Percentiles rank a stretch among this genome's conserved stretches.
phyloP scores from a whole-genome alignment of 2,888 invertebrate genomes.

The Theretra japonica region DNA sequence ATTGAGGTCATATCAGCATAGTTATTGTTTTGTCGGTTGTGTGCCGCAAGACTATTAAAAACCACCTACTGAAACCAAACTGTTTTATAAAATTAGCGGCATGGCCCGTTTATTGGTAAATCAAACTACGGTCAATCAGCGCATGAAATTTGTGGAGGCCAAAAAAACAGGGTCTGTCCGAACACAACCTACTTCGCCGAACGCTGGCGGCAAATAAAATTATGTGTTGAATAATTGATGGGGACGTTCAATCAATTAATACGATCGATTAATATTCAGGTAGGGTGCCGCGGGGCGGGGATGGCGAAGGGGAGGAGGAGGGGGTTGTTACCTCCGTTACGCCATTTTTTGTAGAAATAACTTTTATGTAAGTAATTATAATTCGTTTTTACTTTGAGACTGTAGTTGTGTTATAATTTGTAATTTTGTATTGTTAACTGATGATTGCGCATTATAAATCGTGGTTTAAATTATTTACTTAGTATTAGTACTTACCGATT shows the following conservation, averaged over 20 bases:
- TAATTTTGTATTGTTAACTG: neutral
- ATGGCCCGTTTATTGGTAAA: constrained; percentile 13
- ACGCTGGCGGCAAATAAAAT: constrained; percentile 51
- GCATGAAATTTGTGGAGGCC: constrained; percentile 13
- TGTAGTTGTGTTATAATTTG: neutral
- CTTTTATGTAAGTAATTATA: neutral
- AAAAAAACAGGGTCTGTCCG: neutral
- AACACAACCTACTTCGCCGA: constrained; percentile 10
- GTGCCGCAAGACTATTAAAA: no score
- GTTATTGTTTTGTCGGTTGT: no score
- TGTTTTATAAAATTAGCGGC: neutral
- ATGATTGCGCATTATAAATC: neutral
- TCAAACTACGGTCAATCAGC: constrained; percentile 28
- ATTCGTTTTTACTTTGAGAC: neutral
- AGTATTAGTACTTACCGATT: no score
- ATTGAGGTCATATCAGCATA: no score
- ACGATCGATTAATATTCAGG: constrained; percentile 57
- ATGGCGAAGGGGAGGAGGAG: neutral
- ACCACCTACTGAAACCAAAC: no score
- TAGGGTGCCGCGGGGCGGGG: constrained; percentile 34
- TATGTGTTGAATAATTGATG: constrained; percentile 59
- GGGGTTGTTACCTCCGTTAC: neutral
- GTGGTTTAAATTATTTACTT: no score
- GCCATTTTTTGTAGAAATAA: neutral
- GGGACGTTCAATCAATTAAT: constrained; percentile 59